phyloP scores from a whole-genome alignment of 2,113 vertebrate species.

The Trochalopteron elliotii region DNA sequence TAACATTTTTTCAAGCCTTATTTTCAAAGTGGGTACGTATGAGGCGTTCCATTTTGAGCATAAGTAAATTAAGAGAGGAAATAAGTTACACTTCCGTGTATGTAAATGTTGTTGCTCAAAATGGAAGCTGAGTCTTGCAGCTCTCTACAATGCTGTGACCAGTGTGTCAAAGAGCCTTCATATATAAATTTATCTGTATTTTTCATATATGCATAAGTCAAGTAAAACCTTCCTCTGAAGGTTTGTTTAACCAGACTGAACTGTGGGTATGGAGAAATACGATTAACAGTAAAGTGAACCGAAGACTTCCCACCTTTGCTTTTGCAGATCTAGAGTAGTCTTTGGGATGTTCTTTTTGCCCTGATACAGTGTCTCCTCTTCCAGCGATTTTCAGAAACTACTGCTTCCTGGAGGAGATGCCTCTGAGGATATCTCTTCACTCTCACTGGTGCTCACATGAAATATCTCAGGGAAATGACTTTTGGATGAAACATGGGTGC shows the following conservation, averaged over 20 bases:
- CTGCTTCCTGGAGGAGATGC: not conserved
- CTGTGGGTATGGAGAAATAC: not conserved
- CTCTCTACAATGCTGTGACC: not conserved
- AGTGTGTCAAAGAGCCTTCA: not conserved
- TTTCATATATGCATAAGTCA: not conserved
- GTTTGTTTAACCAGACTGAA: not conserved
- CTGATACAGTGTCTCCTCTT: fast-evolving
- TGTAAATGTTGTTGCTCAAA: not conserved
- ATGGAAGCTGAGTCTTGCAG: not conserved
- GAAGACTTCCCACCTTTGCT: not conserved
- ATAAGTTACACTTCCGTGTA: not conserved
- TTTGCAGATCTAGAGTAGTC: not conserved
- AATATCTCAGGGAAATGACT: not conserved
- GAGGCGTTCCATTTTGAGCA: not conserved
- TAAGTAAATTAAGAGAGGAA: not conserved
- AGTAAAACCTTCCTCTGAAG: not conserved
- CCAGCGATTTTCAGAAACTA: not conserved
- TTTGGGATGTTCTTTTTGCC: not conserved
- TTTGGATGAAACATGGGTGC: not conserved
- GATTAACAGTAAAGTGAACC: not conserved
- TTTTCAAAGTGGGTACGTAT: not conserved
- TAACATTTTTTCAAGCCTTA: not conserved
- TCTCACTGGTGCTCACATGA: not conserved
- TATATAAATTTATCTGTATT: not conserved
- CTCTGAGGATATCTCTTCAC: not conserved